Conservation (phyloP, 2,797 vertebrate species). For the Manis crassicaudata region DNA sequence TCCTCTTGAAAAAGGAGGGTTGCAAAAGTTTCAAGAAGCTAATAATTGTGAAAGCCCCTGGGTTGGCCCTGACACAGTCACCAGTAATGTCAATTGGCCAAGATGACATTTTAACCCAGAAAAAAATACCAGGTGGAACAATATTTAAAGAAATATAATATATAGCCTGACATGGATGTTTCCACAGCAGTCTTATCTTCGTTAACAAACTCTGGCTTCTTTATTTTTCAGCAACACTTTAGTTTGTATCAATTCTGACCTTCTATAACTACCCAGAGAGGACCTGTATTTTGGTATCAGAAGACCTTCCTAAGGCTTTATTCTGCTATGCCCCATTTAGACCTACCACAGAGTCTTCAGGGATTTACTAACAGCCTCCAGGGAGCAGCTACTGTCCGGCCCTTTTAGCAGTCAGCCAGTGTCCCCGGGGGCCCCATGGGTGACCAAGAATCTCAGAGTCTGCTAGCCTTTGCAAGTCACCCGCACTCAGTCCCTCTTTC, state of each 20-base stretch:
- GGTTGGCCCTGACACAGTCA: rapidly evolving
- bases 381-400: neutral
- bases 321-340: neutral
- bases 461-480: neutral
- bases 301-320: rapidly evolving
- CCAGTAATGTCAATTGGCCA: neutral
- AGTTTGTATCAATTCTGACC: neutral
- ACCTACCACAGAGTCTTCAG: rapidly evolving
- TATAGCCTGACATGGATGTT: rapidly evolving
- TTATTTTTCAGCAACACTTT: neutral
- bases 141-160: neutral
- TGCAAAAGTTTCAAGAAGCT: neutral
- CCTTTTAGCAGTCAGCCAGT: rapidly evolving
- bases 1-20: neutral
- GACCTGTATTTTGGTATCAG: too few species aligned
- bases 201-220: neutral
- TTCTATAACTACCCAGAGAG: rapidly evolving
- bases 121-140: neutral
- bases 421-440: rapidly evolving
- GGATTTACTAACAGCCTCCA: neutral
- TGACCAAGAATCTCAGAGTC: rapidly evolving
- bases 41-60: neutral
- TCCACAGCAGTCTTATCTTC: too few species aligned
- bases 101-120: neutral
- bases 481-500: neutral